Conservation (phyloP, 2,113 vertebrate genomes). For the Dolichallabes microphthalmus region DNA sequence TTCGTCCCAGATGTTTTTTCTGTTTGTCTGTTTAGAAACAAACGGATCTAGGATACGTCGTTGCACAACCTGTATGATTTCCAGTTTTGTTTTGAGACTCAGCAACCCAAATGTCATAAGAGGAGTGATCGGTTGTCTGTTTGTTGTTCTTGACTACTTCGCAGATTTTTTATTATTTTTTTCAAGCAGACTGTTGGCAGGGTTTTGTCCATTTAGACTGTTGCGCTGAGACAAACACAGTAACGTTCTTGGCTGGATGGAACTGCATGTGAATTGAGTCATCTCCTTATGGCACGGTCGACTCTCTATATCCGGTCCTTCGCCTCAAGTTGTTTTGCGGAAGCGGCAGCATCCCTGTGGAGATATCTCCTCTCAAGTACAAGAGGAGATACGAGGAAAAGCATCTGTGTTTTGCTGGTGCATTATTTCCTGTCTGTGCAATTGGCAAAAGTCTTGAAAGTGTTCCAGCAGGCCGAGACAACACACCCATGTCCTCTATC, state of each 20-base stretch:
- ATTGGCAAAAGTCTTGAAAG: constrained; percentile 49
- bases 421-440: constrained; percentile 51
- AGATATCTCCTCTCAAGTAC: constrained; percentile 46
- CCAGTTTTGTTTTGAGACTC: neutral
- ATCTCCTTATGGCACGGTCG: neutral
- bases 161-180: neutral
- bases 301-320: neutral
- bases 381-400: constrained; percentile 45
- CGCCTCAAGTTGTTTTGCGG: constrained; percentile 46
- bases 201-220: neutral
- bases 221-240: neutral
- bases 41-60: neutral
- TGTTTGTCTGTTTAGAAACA: neutral
- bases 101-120: neutral
- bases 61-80: neutral
- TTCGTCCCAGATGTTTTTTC: neutral
- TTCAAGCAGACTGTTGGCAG: neutral
- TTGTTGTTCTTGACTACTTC: too few relatives aligned
- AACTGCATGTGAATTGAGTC: neutral
- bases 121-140: neutral
- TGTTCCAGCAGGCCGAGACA: constrained; percentile 34
- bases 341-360: constrained; percentile 54
- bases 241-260: neutral
- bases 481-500: constrained; percentile 29
- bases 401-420: constrained; percentile 45